Evolutionary conservation across 2,888 invertebrate species (phyloP), one percentile per base, ranked within the genome.

Genomic region (Megalurothrips usitatus): DNA sequence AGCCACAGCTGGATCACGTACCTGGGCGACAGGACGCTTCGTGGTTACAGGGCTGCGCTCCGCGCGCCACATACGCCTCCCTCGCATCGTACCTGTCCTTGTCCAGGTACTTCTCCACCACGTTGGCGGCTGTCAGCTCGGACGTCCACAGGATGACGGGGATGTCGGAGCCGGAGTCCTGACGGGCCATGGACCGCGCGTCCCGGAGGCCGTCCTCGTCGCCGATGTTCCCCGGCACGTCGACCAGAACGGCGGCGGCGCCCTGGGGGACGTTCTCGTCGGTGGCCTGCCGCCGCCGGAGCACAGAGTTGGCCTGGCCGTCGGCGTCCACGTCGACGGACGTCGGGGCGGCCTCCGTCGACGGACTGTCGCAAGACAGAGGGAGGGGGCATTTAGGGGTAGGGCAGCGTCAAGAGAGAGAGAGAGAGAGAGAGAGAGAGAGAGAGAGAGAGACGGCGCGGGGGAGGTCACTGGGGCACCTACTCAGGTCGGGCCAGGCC

Each of bases 1-100:
- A 94, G 92, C 95, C 95, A 95, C 0, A 95, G 94, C 88, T 95
- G 92, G 75, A 96, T 92, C 0, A 95, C 89, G 85, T 93, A 96
- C 86, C 92, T 92, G 86, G 34, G 87, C 87, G 82, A 81, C 58
- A 58, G 0, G 58, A 19, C 58, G 17, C 3, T 2, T 43, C 3
- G 2, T 43, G 34, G 34, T 43, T 43, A 43, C 6, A 6, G 34
- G 58, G 19, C 58, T 14, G 58, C 19, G 19, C 14, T 19, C 11
- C 58, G 58, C 52, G 8, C 3, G 34, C 34, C 6, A 43, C 10
- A 49, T 9, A 17, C 2, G 52, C 10, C 1, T 52, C 10, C 52
- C 19, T 52, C 52, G 10, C 10, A 8, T 2, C 79, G 83, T 84
- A 92, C 89, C 93, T 91, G 19, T 92, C 89, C 85, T 92, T 92